Evolutionary conservation across 2,888 invertebrate species (phyloP), one percentile per base, ranked within the genome.

Genomic region (Nebria salina): DNA sequence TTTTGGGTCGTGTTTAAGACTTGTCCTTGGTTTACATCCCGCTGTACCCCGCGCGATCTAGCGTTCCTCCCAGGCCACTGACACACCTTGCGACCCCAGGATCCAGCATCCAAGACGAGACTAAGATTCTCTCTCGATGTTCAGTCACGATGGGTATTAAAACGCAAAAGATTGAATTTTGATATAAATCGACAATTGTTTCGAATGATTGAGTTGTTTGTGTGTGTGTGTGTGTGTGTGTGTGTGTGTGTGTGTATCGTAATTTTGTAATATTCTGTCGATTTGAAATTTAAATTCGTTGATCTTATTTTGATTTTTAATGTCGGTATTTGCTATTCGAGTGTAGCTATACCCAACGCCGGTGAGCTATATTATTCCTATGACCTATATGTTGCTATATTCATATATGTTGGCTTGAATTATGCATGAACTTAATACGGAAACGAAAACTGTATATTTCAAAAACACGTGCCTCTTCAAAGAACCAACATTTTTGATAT

Each of bases 11-110:
- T 20, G 20, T 20, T 20, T 20, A 0, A 20, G 20, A 20, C 20
- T 20, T 76, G 76, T 65, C 76, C 76, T 76, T 76, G 76, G 76
- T 43, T 25, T 25, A 13, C 3, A 2, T 54, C 54, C 54, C 11
- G 8, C 54, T 54, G 54, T 54, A 34, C 54, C 54, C 54, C 54
- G 54, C 54, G 54, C 54, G 7, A 75, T 34, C 65, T 66, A 11
- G 65, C 76, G 76, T 76, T 76, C 76, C 43, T 41, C 76, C 41
- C 25, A 26, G 76, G 76, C 65, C 76, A 76, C 76, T 66, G 66
- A 66, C 76, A 13, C 41, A 26, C 26, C 68, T 68, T 13, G 68
- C 26, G 68, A 20, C 68, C 25, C 26, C 68, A 15, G 2, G 26
- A 11, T 4, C 68, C 68, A 20, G 20, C 68, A 20, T 68, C 68